phyloP scores from a whole-genome alignment of 1,140 invertebrate genomes.

The Odontomachus brunneus region DNA sequence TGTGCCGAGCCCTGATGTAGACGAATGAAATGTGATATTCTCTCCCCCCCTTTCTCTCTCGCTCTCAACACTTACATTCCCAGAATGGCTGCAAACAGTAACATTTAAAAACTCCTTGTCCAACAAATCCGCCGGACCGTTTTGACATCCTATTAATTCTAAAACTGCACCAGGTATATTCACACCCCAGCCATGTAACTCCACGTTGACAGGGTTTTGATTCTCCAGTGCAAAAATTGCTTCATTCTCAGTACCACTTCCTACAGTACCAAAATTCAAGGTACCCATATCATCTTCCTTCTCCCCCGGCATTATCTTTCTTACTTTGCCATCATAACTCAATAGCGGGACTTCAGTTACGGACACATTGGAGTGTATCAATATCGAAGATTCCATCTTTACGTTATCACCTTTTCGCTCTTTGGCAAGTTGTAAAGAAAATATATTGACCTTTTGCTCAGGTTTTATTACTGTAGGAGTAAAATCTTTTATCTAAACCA shows the following conservation, averaged over 20 bases:
- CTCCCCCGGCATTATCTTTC: conserved; percentile 85
- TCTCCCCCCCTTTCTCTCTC: too few species aligned
- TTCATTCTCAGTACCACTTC: conserved; percentile 88
- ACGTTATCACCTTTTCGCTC: conserved; percentile 86
- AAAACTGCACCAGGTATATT: conserved; percentile 89
- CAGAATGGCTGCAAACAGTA: conserved; percentile 80
- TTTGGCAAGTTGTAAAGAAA: conserved; percentile 87
- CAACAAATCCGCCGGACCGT: conserved; percentile 84
- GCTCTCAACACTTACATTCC: conserved; percentile 77
- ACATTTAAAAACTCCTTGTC: conserved; percentile 82
- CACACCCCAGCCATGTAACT: conserved; percentile 88
- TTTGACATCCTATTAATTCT: conserved; percentile 90
- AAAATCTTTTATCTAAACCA: conserved; percentile 88
- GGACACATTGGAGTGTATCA: conserved; percentile 91
- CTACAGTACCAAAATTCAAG: conserved; percentile 92
- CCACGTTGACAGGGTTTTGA: conserved; percentile 91
- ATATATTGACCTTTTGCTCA: conserved; percentile 87
- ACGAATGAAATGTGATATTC: too few species aligned
- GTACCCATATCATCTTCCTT: conserved; percentile 86
- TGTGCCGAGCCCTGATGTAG: too few species aligned
- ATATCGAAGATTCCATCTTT: conserved; percentile 88
- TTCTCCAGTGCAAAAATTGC: conserved; percentile 91
- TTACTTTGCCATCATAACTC: conserved; percentile 91
- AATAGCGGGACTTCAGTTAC: conserved; percentile 89
- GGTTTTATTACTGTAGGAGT: conserved; percentile 88